Evolutionary conservation across 2,888 invertebrate genomes (phyloP).

Genomic region (Therioaphis trifolii): DNA sequence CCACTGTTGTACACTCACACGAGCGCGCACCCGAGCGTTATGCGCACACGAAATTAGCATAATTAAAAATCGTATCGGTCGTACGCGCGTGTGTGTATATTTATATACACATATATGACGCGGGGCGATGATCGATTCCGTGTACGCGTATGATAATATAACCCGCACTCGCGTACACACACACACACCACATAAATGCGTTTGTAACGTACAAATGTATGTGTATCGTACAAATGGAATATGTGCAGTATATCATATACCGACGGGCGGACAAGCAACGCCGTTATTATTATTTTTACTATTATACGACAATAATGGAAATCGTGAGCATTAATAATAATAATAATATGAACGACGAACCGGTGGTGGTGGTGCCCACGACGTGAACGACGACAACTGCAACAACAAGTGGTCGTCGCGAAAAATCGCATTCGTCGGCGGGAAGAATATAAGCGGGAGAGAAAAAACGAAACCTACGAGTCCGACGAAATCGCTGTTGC

Average conservation of each 20-base stretch:
- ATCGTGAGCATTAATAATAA: not conserved
- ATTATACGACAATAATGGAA: constrained; percentile 26
- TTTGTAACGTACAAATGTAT: too few species aligned
- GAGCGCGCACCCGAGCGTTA: too few species aligned
- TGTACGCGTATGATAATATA: not conserved
- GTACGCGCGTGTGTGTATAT: not conserved
- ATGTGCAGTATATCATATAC: not conserved
- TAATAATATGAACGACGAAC: not conserved
- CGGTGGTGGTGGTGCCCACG: not conserved
- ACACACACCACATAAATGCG: not conserved
- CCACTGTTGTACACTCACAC: too few species aligned
- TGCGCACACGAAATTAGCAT: constrained; percentile 27
- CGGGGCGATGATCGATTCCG: constrained; percentile 27
- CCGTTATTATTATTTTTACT: not conserved
- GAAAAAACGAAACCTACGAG: constrained; percentile 21
- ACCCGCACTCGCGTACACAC: not conserved
- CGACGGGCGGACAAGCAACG: not conserved
- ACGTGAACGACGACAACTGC: not conserved
- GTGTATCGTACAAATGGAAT: not conserved
- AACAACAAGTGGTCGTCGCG: constrained; percentile 1
- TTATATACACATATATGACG: too few species aligned
- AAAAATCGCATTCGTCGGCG: constrained; percentile 12
- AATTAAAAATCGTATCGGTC: constrained; percentile 51
- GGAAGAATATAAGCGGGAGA: not conserved
- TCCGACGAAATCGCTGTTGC: not conserved